These are phyloP conservation scores for Nesidiocoris tenuis DNA, from an alignment of 2,888 invertebrate species.

Conservation along the genomic window DNA sequence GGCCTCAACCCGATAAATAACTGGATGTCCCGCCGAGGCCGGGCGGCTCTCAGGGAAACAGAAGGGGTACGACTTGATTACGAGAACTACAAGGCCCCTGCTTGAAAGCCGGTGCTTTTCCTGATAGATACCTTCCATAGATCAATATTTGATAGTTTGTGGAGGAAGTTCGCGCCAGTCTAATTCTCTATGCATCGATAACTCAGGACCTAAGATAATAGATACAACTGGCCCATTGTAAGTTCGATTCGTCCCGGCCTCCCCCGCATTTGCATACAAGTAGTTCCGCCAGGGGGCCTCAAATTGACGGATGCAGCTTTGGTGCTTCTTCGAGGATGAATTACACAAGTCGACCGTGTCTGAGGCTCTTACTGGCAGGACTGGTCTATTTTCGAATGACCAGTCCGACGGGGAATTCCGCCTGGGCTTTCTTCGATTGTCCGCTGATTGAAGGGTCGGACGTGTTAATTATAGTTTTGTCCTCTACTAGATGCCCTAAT, in stretches of 20 bases:
- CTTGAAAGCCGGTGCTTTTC: not conserved
- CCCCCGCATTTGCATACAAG: conserved; percentile 35
- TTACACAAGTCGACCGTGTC: not conserved
- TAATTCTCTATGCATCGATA: conserved; percentile 43
- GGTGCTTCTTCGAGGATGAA: conserved; percentile 14
- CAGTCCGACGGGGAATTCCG: not conserved
- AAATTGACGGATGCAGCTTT: conserved; percentile 36
- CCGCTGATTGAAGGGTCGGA: not conserved
- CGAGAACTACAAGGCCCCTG: not conserved
- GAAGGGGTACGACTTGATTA: too few species aligned
- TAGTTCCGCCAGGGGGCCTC: conserved; percentile 35
- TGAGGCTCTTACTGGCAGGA: not conserved
- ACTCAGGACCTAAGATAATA: conserved; percentile 38
- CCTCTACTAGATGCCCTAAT: not conserved
- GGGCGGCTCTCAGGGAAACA: conserved; percentile 6
- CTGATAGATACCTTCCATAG: conserved; percentile 9
- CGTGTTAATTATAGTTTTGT: not conserved
- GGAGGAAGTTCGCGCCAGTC: conserved; percentile 37
- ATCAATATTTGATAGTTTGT: conserved; percentile 41
- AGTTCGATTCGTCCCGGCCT: conserved; percentile 25
- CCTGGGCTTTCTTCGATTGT: not conserved
- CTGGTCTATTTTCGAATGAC: conserved; percentile 3
- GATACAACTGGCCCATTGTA: conserved; percentile 34
- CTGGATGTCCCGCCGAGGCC: conserved; percentile 5
- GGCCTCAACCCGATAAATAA: conserved; percentile 15